Evolutionary conservation across 2,888 invertebrate species (phyloP), one percentile per base, ranked within the genome.

Genomic region (Rhamphomyia laevipes): DNA sequence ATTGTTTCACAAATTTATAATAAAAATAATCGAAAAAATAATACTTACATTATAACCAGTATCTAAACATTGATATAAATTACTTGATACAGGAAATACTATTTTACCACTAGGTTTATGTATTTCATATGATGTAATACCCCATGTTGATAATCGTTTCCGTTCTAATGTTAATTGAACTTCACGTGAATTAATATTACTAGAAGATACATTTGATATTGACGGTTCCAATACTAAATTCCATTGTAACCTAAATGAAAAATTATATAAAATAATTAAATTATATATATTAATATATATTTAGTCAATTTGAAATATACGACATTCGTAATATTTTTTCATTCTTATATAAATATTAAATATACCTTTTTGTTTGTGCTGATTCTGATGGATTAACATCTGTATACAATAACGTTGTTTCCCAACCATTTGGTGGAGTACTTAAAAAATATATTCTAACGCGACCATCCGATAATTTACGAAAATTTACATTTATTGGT

Each of bases 81-180:
- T 86, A 49, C 90, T 87, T 0, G 87, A 84, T 51, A 92, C 89
- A 13, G 94, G 90, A 70, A 95, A 95, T 51, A 95, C 82, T 58
- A 96, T 82, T 61, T 86, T 82, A 23, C 92, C 92, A 21, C 84
- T 82, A 9, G 75, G 76, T 31, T 80, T 77, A 60, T 93, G 88
- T 46, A 93, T 75, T 67, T 94, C 92, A 63, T 94, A 96, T 0
- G 90, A 88, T 1, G 92, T 92, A 49, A 96, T 94, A 18, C 96
- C 93, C 84, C 89, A 91, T 0, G 88, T 87, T 0, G 92, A 86
- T 40, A 93, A 78, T 48, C 96, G 77, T 71, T 94, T 93, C 23
- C 96, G 73, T 67, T 96, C 96, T 76, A 91, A 84, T 52, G 93
- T 74, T 46, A 96, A 68, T 66, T 93, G 91, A 65, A 94, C 93